Percentiles rank a stretch among this genome's conserved stretches.
Conservation (phyloP, 2,888 invertebrate genomes). For the Cantharis rufa region DNA sequence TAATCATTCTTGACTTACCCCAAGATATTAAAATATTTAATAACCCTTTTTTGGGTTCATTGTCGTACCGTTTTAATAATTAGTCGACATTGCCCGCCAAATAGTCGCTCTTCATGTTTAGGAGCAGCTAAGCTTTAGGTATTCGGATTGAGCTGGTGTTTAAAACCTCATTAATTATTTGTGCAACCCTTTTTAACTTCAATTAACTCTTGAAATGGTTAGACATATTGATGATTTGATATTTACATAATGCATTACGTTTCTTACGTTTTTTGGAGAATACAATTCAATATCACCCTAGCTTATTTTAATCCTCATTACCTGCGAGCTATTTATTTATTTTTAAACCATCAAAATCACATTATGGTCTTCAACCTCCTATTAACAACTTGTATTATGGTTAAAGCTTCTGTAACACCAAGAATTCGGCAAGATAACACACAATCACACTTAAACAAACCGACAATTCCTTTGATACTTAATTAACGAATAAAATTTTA, state of each 20-base stretch:
- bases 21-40: conserved; percentile 40
- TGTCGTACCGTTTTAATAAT: conserved; percentile 50
- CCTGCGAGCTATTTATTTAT: background rate
- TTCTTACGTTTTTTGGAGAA: conserved; percentile 18
- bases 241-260: conserved; percentile 38
- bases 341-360: background rate
- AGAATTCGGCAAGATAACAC: conserved; percentile 15
- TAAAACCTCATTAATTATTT: conserved; percentile 49
- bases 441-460: conserved; percentile 15
- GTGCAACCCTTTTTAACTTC: conserved; percentile 54
- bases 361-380: background rate
- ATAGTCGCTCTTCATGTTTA: conserved; percentile 39
- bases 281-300: background rate
- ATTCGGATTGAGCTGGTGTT: conserved; percentile 41
- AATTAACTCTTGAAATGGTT: conserved; percentile 49
- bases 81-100: conserved; percentile 42
- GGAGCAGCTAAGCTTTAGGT: conserved; percentile 37
- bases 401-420: conserved; percentile 15
- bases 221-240: conserved; percentile 47
- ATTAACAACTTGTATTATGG: conserved; percentile 17
- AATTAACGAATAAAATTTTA: conserved; percentile 24
- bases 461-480: conserved; percentile 19
- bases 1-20: conserved; percentile 31
- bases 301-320: background rate
- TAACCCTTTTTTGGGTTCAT: conserved; percentile 47